Conservation (phyloP, 2,797 vertebrate genomes). For the Margarornis squamiger region DNA sequence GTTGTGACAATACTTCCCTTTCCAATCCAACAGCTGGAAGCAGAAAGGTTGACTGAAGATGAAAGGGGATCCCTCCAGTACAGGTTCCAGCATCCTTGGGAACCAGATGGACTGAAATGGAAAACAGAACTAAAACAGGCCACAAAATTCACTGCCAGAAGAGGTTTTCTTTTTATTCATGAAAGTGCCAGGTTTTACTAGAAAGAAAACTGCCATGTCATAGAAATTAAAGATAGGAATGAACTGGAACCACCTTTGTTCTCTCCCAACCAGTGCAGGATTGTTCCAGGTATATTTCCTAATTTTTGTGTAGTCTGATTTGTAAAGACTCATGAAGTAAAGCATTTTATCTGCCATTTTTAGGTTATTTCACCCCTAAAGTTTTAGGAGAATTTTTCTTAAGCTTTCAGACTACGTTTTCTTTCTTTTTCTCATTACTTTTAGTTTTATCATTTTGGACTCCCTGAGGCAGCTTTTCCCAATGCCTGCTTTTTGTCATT, state of each 20-base stretch:
- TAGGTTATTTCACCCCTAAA: not conserved
- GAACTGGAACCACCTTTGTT: not conserved
- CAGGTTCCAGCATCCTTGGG: slow-evolving; percentile 10
- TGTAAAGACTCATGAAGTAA: not conserved
- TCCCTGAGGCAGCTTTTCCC: slow-evolving; percentile 2
- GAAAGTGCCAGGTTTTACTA: not conserved
- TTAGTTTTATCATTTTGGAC: not conserved
- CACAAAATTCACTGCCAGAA: not conserved
- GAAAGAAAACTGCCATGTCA: not conserved
- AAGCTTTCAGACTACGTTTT: not conserved
- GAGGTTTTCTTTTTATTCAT: not conserved
- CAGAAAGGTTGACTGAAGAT: slow-evolving; percentile 7
- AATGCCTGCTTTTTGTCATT: not conserved
- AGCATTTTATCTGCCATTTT: not conserved
- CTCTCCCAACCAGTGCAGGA: not conserved
- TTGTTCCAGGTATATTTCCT: not conserved
- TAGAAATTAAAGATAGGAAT: not conserved
- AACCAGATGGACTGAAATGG: slow-evolving; percentile 7
- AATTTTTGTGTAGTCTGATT: not conserved
- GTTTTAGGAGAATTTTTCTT: not conserved
- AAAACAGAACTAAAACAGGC: not conserved
- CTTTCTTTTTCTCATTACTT: slow-evolving; percentile 15
- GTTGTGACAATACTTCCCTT: not conserved
- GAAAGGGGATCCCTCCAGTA: slow-evolving; percentile 19
- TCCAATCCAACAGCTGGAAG: slow-evolving; percentile 9